Evolutionary conservation across 2,113 vertebrate species (phyloP), one percentile per base, ranked within the genome.

Genomic region (Anas platyrhynchos): DNA sequence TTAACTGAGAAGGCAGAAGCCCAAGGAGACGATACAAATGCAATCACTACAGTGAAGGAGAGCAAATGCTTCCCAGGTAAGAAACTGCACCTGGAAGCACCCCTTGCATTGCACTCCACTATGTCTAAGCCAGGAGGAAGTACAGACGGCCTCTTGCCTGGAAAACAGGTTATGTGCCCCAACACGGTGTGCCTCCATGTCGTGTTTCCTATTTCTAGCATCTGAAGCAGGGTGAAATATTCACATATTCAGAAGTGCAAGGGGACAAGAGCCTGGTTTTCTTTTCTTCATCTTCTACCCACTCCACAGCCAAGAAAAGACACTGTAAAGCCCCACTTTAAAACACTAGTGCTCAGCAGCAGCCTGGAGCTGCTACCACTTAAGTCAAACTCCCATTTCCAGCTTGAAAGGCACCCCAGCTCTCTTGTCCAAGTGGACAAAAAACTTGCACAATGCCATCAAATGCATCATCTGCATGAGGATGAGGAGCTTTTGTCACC

Each of bases 401-500:
- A 88, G 52, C 29, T 32, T 38, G 52, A 91, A 79, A 62, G 22
- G 25, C 32, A 93, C 32, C 5, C 15, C 41, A 62, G 16, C 13
- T 91, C 29, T 41, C 26, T 79, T 76, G 41, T 67, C 2, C 1
- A 72, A 11, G 25, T 8, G 10, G 20, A 83, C 72, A 65, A 0
- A 1, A 31, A 34, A 85, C 44, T 76, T 76, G 15, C 38, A 79
- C 25, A 56, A 36, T n/a, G 54, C 20, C 54, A 87, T 68, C 48
- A 89, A 89, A 73, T 0, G 11, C 29, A 72, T 43, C 18, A n/a
- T 3, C 22, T 46, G 61, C 56, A 73, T 18, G 38, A 46, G 75
- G 41, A 52, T 0, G 0, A 81, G 12, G 27, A 59, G 46, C 22
- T 74, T 75, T 76, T 0, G 0, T 29, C 59, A 38, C n/a, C 66